These are phyloP conservation scores for Cheirogaleus medius DNA, from an alignment of 2,113 vertebrate species.

Conservation along the genomic window DNA sequence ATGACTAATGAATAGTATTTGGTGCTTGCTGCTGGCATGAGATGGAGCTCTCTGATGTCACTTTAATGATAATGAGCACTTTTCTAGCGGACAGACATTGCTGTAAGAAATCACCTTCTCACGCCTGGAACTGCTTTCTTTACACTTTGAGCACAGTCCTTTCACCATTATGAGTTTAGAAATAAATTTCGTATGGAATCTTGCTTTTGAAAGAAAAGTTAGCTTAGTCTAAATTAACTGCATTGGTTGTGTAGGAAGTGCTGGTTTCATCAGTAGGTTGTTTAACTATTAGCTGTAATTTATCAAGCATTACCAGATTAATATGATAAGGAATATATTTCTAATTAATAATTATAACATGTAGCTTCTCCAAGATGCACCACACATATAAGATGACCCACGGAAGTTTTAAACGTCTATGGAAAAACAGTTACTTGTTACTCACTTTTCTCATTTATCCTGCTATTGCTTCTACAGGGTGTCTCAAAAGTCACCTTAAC, in stretches of 20 bases:
- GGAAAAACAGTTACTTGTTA: background rate
- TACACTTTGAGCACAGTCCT: background rate
- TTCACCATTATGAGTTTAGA: background rate
- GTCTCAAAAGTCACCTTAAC: too few relatives aligned
- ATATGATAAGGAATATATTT: background rate
- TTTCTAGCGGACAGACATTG: fast-evolving
- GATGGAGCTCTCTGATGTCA: too few relatives aligned
- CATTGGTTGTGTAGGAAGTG: background rate
- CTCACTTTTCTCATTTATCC: slow-evolving; percentile 35
- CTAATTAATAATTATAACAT: slow-evolving; percentile 26
- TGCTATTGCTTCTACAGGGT: background rate
- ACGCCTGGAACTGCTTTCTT: background rate
- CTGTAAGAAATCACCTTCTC: background rate
- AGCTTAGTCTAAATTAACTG: background rate
- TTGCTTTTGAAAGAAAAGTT: background rate
- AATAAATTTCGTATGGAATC: slow-evolving; percentile 12
- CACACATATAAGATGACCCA: background rate
- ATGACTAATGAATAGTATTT: background rate
- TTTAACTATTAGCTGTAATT: background rate
- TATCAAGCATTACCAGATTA: background rate
- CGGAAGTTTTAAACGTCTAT: background rate
- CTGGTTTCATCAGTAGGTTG: background rate
- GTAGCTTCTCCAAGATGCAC: background rate
- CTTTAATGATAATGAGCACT: too few relatives aligned
- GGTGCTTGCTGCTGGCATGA: background rate